These are phyloP conservation scores for Sipha maydis DNA, from an alignment of 2,888 invertebrate genomes.

Conservation along the genomic window DNA sequence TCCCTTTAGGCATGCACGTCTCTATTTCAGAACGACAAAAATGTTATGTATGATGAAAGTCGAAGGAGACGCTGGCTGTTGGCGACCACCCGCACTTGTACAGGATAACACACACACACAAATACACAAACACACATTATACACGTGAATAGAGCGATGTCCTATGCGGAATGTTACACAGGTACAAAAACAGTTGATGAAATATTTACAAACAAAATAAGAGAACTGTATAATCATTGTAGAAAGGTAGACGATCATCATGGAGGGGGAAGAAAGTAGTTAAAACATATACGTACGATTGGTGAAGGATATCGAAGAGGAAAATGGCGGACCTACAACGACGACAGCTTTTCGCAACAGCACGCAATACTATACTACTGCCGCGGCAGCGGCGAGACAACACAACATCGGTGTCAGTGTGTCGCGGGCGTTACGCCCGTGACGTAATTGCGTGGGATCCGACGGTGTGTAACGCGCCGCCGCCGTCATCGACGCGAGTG, in stretches of 20 bases:
- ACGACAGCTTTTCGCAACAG: not conserved
- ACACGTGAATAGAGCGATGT: conserved; percentile 4
- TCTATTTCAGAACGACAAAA: conserved; percentile 53
- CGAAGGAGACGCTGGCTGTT: not conserved
- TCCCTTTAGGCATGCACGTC: not conserved
- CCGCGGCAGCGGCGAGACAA: not conserved
- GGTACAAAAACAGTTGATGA: not conserved
- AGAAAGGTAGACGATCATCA: not conserved
- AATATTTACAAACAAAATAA: not conserved
- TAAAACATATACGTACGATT: not conserved
- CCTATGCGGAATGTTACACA: conserved; percentile 35
- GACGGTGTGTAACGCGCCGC: conserved; percentile 10
- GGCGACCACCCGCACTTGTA: conserved; percentile 24
- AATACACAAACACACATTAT: not conserved
- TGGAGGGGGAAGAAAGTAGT: not conserved
- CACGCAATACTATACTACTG: not conserved
- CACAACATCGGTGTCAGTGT: conserved; percentile 58
- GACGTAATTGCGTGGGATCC: conserved; percentile 55
- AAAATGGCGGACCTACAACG: not conserved
- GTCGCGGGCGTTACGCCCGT: conserved; percentile 54
- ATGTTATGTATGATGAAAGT: conserved; percentile 8
- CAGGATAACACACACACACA: not conserved
- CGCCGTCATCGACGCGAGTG: conserved; percentile 16
- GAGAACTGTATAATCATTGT: too few relatives aligned
- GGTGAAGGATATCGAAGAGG: not conserved